phyloP scores from a whole-genome alignment of 1,140 invertebrate species.

The Leptinotarsa undecemlineata region DNA sequence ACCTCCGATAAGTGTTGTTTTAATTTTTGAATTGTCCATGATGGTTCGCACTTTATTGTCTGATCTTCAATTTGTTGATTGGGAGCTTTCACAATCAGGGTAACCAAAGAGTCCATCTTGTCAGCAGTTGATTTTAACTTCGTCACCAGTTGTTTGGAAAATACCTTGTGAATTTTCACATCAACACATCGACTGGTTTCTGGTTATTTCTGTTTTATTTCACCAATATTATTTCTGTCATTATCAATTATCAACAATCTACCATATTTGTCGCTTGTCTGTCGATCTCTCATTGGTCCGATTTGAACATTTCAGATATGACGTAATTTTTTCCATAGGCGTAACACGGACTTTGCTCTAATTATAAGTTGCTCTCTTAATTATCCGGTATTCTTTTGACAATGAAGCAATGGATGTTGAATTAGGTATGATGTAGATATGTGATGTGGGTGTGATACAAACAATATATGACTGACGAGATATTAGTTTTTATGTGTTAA shows the following conservation, averaged over 20 bases:
- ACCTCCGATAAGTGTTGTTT: slow-evolving; percentile 82
- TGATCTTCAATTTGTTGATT: slow-evolving; percentile 89
- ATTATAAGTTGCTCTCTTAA: neutral
- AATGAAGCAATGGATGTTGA: no score
- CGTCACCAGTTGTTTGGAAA: slow-evolving; percentile 8
- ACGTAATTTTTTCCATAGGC: slow-evolving; percentile 19
- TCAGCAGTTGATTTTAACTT: slow-evolving; percentile 7
- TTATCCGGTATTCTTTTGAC: neutral
- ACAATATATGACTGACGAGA: no score
- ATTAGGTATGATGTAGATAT: no score
- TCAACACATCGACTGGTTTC: neutral
- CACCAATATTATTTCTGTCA: slow-evolving; percentile 19
- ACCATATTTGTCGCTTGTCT: slow-evolving; percentile 28
- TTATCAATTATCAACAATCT: slow-evolving; percentile 29
- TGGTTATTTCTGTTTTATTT: slow-evolving; percentile 15
- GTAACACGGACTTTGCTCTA: neutral
- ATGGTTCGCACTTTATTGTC: slow-evolving; percentile 76
- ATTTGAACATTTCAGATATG: slow-evolving; percentile 14
- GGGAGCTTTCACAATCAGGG: slow-evolving; percentile 82
- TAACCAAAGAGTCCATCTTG: slow-evolving; percentile 61
- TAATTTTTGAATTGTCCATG: slow-evolving; percentile 83
- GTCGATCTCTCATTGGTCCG: slow-evolving; percentile 23
- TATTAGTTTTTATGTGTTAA: no score
- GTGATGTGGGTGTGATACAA: no score
- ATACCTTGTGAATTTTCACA: slow-evolving; percentile 18